Base-by-base conservation (phyloP, 2,888 invertebrate genomes). In the Melinaea menophilus region DNA sequence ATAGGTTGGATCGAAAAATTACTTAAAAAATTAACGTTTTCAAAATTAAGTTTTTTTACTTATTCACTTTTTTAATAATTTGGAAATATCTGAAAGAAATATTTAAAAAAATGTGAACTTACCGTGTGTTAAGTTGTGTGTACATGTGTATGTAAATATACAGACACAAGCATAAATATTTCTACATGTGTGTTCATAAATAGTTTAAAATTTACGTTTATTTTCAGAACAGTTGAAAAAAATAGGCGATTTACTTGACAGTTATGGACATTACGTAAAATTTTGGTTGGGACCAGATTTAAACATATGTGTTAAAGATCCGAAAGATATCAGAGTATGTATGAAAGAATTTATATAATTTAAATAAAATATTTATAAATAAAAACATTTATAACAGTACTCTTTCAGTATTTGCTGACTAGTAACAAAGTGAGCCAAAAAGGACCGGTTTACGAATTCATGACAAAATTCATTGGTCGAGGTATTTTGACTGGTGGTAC, bases 281-380 rank as follows among this genome's bases (percentile, higher is more conserved):
- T 76, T 88, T 55, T 89, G 88, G 88, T 64, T 89, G 31, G 88
- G 88, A 0, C 82, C 86, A 0, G 84, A 88, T 2, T 75, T 89
- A 0, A 83, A 85, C 58, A 79, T 89, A 9, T 68, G 70, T 2
- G 83, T 89, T 12, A 79, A 75, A 51, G 83, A 88, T 67, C 85
- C 88, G 4, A 69, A 74, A 2, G 88, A 88, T 65, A 80, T 88
- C 5, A 75, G 80, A 72, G 88, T 88, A 73, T 72, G 77, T 69
- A 62, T 31, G n/a, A 31, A 9, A 11, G 7, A 31, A 31, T 51
- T 5, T 51, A 51, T 3, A 31, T 31, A 9, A 9, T 7, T 5
- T 2, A 9, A 9, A 9, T 3, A 9, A 9, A 9, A 9, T 41
- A 41, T 9, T 41, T 41, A 41, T 9, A 22, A 9, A 22, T 22